Evolutionary conservation across 2,888 invertebrate species (phyloP), one percentile per base, ranked within the genome.

Genomic region (Clivina fossor): DNA sequence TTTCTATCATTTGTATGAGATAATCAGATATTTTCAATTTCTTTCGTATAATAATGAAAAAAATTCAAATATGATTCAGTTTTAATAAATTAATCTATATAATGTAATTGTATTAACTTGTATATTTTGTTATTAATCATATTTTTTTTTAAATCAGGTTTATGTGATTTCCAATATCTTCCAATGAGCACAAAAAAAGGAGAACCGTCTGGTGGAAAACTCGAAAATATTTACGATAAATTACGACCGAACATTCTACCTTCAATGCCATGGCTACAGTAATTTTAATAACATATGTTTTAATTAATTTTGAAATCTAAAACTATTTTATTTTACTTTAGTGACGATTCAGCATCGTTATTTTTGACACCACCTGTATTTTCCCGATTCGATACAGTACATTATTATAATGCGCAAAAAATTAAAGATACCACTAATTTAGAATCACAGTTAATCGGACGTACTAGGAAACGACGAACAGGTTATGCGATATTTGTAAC

Each of bases 131-230:
- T 40, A 24, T 41, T 58, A 43, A 35, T 41, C 22, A 33, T 46
- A 18, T 56, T 48, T 64, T 63, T 64, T 49, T 75, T 78, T 24
- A n/a, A n/a, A n/a, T n/a, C 71, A 93, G 93, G 83, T 60, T 75
- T 95, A 67, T 88, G 87, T 70, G 97, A 98, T 74, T 97, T 92
- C 72, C 96, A 97, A 74, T 97, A 87, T 70, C 74, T 97, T 58
- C 93, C 97, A 1, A 76, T 94, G 62, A 72, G 74, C 60, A 71
- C 78, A 59, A 67, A 69, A 13, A 60, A 71, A 46, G 61, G 62
- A 13, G 69, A 69, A 59, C 62, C 69, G 58, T 65, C 71, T 11
- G 66, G 70, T 26, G 74, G 75, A 7, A 73, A 76, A 55, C 72
- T 79, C 16, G 76, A 80, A 62, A 85, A 83, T 67, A 74, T 86